Base-by-base conservation (phyloP, 2,113 vertebrate genomes). In the Sylvia atricapilla region DNA sequence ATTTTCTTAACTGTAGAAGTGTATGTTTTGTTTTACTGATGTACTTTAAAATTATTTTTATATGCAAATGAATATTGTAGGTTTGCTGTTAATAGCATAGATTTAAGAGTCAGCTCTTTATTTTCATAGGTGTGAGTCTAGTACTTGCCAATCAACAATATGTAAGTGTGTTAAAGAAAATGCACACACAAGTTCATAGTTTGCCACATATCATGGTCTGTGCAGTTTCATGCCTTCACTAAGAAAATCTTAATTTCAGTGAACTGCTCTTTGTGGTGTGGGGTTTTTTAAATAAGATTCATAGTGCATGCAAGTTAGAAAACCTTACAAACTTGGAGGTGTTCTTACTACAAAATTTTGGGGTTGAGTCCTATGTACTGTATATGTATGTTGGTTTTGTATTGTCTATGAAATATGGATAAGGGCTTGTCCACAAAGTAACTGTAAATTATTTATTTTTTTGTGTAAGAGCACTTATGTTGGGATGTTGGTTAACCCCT, bases 191-290 rank as follows among this genome's bases (percentile, higher is more conserved):
- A 86, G 20, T 77, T 84, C 7, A 7, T 82, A 49, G 76, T 85
- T 93, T 78, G 35, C 52, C 68, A 58, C 53, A n/a, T 59, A 63
- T 87, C 60, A 19, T 53, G 58, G 33, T 95, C 73, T 91, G 52
- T 84, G 49, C 81, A 84, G 84, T 96, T 95, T 93, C 43, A 67
- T 77, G n/a, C 76, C 75, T 85, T 89, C 85, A 25, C 68, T 84
- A 89, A 95, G 76, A 94, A 89, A 93, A 83, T 33, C 15, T 88
- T 89, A 3, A 31, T 55, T 80, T 96, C 49, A 37, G 33, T 93
- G 66, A 90, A 46, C 70, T 93, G 11, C 52, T 87, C 10, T 58
- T 76, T 47, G 15, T 78, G 46, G 12, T 13, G 9, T 35, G 30
- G 4, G 8, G 0, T 7, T 56, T 84, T 53, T 73, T 39, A 50